Evolutionary conservation across 2,888 invertebrate genomes (phyloP), one percentile per base, ranked within the genome.

Genomic region (Sacculina carcini): DNA sequence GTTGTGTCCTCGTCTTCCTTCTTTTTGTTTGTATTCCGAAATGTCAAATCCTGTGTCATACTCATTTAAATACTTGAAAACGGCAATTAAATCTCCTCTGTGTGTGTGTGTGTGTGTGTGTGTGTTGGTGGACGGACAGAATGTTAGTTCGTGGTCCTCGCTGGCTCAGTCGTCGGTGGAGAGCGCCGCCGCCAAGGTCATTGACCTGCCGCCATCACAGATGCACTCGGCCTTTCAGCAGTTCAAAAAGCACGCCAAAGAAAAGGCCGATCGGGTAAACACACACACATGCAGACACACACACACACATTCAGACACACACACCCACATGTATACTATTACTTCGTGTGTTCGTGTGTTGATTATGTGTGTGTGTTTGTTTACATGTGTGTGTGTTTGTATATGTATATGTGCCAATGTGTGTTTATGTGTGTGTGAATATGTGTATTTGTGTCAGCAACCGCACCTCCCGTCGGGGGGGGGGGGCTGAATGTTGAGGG

Each of bases 151-250:
- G 40, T 42, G 40, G 40, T 42, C 40, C 24, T 26, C 40, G 26
- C 40, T 42, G n/a, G 40, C 40, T 5, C 40, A 42, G 40, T 42
- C 40, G 24, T 24, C 40, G 4, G 24, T 26, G 14, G n/a, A n/a
- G n/a, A 39, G 21, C 2, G 24, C 40, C 14, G 24, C 40, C 26
- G 6, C 40, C 24, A 42, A 24, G 24, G 24, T 26, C 24, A 42
- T 42, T 26, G 26, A 26, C 40, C 24, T 42, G 24, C 40, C 24
- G 26, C 40, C 53, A 40, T 29, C 51, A 38, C 24, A 55, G 53
- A 48, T 51, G 50, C 48, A 55, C 56, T 50, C 54, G 47, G 36
- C 44, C 50, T 52, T 55, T 53, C 21, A 54, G 54, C 39, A 54
- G 55, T 52, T 31, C 51, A 55, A 10, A n/a, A 40, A 32, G 44